Evolutionary conservation across 37 sponge, comb jelly and placozoan genomes (phyloP), one percentile per base, ranked within the genome.

Genomic region (Beroe ovata): DNA sequence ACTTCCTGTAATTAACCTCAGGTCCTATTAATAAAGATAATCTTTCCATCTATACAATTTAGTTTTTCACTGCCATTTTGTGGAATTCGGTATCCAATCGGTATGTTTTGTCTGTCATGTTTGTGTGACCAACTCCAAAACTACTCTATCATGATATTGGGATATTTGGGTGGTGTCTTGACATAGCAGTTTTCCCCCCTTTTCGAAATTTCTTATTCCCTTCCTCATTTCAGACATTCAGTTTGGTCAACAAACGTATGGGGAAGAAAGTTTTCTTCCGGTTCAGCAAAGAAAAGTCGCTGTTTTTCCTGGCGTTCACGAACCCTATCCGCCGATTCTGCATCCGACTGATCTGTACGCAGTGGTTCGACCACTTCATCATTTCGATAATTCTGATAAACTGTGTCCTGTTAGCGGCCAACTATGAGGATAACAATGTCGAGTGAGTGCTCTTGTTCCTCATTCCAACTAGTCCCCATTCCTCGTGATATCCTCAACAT

Each of bases 201-300:
- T n/a, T n/a, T n/a, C n/a, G n/a, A n/a, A n/a, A n/a, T n/a, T n/a
- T n/a, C n/a, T n/a, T n/a, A n/a, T n/a, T n/a, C n/a, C n/a, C n/a
- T n/a, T n/a, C n/a, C 38, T 42, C 26, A 3, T 40, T 40, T 77
- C 84, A 77, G 84, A 77, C 84, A 6, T 77, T 77, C 84, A 77
- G 84, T 77, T 36, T 77, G 35, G 84, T 77, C 54, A 77, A 77
- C 84, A 77, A 77, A 40, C 84, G 84, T 77, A 77, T 77, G 84
- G 84, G 84, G 23, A 77, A 77, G 28, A 77, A 77, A 42, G 42
- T 77, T 40, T 77, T 77, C 84, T 77, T 77, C 54, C 84, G 84
- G 84, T 77, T 77, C 84, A 77, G 84, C 84, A 77, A 77, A 25
- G 84, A 77, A 77, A 77, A 77, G 54, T 77, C 84, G 23, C 84